Evolutionary conservation across 2,888 invertebrate species (phyloP), one percentile per base, ranked within the genome.

Genomic region (Clusia tigrina): DNA sequence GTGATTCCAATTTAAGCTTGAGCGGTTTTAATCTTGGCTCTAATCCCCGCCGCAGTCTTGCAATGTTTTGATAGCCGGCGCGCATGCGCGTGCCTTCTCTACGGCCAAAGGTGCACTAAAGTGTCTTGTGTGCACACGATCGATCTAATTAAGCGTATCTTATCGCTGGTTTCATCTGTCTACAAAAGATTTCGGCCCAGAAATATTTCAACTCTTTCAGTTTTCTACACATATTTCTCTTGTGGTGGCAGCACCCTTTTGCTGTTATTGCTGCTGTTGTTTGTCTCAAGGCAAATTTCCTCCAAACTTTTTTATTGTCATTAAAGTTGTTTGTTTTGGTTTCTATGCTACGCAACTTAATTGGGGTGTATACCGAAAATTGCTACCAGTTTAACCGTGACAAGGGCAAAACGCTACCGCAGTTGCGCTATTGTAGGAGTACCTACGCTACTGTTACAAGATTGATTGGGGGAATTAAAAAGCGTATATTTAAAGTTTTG

Each of bases 1-100:
- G 73, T 73, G 73, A 72, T 73, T 72, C 70, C 71, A 73, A 70
- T 73, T 71, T 72, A 71, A 68, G 69, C 72, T 71, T 73, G 71
- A 72, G 68, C 70, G 66, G 62, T 66, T 71, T 71, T 71, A 71
- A 69, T 71, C 71, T 68, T 64, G 57, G 37, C 60, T 60, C 60
- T 26, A 48, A 48, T 48, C 48, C 48, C 12, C 32, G n/a, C 2
- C 42, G 42, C 23, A 48, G 48, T 32, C 57, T 52, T 52, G 23
- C 22, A 32, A 48, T 51, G 24, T 56, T 56, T 56, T 56, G 56
- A 46, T 56, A 22, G 22, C 2, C 38, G 18, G 18, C 6, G 2
- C 54, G 54, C 32, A 23, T 48, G 6, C 32, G 55, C 51, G 53
- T 55, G 32, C 55, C 26, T 22, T 46, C 17, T 60, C 46, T 42